These are phyloP conservation scores for Brachypterus glaber DNA, from an alignment of 2,888 invertebrate genomes.

Conservation along the genomic window DNA sequence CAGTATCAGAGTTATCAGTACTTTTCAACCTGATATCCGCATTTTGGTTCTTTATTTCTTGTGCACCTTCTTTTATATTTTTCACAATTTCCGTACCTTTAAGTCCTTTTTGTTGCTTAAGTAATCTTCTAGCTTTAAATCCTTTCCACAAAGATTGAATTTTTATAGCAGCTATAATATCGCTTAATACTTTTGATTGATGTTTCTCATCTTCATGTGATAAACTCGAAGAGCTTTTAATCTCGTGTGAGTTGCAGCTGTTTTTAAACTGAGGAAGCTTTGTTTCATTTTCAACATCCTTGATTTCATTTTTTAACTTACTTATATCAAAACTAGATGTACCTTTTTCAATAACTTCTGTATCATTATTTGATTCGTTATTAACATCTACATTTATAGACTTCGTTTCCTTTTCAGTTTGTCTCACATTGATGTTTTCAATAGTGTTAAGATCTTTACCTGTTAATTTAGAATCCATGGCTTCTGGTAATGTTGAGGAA, in stretches of 20 bases:
- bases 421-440: background rate
- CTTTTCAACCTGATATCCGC: no score
- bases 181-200: constrained; percentile 7
- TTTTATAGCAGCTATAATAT: constrained; percentile 4
- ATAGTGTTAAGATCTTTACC: background rate
- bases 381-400: background rate
- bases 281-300: constrained; percentile 15
- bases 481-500: background rate
- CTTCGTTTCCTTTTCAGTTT: background rate
- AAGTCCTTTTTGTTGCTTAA: background rate
- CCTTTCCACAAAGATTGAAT: background rate
- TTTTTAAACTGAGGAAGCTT: constrained; percentile 17
- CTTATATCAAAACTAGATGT: constrained; percentile 19
- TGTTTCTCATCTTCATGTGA: constrained; percentile 22
- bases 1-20: no score
- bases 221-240: no score
- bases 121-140: background rate
- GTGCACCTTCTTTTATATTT: background rate
- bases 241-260: constrained; percentile 20
- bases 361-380: background rate
- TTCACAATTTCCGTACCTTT: background rate
- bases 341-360: constrained; percentile 1
- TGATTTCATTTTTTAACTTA: constrained; percentile 20
- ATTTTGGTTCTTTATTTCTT: background rate
- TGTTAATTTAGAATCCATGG: background rate